These are phyloP conservation scores for Tinea trinotella DNA, from an alignment of 2,888 invertebrate species.

Conservation along the genomic window DNA sequence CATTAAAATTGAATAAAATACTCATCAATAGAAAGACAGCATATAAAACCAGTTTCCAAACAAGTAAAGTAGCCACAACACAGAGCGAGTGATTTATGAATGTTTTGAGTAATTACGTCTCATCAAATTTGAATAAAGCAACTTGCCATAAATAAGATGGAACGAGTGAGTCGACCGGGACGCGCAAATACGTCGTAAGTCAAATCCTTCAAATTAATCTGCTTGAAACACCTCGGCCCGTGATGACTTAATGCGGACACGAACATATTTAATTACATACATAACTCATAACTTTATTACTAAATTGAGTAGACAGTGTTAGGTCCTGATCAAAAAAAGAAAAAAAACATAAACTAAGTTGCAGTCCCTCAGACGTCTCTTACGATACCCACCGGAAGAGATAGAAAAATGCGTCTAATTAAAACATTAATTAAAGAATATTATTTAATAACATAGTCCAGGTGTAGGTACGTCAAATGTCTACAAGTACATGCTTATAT, in stretches of 20 bases:
- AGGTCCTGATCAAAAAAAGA: too few species aligned
- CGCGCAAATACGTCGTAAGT: conserved; percentile 59
- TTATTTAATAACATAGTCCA: conserved; percentile 46
- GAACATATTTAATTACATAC: conserved; percentile 56
- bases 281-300: neutral
- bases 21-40: conserved; percentile 30
- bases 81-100: conserved; percentile 62
- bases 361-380: too few species aligned
- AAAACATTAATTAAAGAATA: conserved; percentile 65
- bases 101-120: conserved; percentile 69
- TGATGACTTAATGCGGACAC: conserved; percentile 63
- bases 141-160: conserved; percentile 57
- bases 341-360: too few species aligned
- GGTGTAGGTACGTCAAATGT: conserved; percentile 67
- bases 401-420: too few species aligned
- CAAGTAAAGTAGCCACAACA: conserved; percentile 44
- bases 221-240: conserved; percentile 44
- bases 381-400: too few species aligned
- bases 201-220: conserved; percentile 61
- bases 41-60: conserved; percentile 37
- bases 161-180: conserved; percentile 35
- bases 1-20: conserved; percentile 44
- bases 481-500: conserved; percentile 33
- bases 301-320: neutral
- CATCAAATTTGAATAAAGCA: conserved; percentile 70